These are phyloP conservation scores for Coccyzus lansbergi DNA, from an alignment of 2,797 vertebrate genomes.

Conservation along the genomic window DNA sequence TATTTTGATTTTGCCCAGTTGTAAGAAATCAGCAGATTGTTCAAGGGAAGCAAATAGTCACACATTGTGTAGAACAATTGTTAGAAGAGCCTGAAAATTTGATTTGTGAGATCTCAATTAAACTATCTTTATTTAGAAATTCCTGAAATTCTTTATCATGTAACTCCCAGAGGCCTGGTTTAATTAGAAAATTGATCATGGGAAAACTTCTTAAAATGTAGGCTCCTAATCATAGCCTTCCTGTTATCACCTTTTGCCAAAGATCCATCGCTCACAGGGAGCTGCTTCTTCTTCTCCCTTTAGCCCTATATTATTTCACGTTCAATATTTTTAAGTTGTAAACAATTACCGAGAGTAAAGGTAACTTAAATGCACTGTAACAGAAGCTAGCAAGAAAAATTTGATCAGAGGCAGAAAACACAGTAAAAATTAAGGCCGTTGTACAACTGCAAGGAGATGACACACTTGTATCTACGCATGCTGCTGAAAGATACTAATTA, in stretches of 20 bases:
- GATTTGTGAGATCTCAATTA: constrained; percentile 57
- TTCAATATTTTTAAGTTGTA: constrained; percentile 49
- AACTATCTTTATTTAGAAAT: constrained; percentile 39
- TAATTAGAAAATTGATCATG: constrained; percentile 62
- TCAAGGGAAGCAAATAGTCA: neutral
- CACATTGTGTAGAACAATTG: neutral
- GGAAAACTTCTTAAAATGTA: constrained; percentile 55
- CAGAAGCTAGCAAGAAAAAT: constrained; percentile 48
- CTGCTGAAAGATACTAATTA: constrained; percentile 61
- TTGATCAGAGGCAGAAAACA: constrained; percentile 32
- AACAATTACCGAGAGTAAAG: constrained; percentile 59
- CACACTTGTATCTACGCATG: accelerated
- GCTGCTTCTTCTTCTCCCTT: neutral
- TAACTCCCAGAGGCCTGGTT: neutral
- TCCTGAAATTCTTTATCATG: constrained; percentile 43
- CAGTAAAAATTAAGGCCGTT: neutral
- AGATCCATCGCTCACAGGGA: constrained; percentile 16
- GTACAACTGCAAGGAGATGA: neutral
- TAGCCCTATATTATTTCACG: neutral
- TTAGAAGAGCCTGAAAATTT: constrained; percentile 10
- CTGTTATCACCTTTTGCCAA: constrained; percentile 43
- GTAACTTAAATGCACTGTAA: constrained; percentile 25
- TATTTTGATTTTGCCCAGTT: neutral
- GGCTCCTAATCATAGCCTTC: constrained; percentile 8
- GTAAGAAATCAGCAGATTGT: neutral